Evolutionary conservation across 1,140 invertebrate species (phyloP), one percentile per base, ranked within the genome.

Genomic region (Samia ricini): DNA sequence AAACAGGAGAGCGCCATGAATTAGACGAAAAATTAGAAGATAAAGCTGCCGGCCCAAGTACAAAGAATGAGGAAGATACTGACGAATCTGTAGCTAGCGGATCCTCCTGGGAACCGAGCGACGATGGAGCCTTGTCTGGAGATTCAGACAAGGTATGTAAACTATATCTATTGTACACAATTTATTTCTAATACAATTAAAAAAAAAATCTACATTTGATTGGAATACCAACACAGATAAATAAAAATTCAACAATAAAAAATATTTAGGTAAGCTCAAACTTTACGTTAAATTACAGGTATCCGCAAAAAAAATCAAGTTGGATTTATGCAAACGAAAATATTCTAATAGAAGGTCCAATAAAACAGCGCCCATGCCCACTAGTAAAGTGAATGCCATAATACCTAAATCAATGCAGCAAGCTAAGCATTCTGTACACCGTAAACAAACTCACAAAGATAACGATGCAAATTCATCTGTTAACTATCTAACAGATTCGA

Each of bases 101-200:
- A 7, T 81, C 81, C 0, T 81, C 77, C 0, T 85, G 81, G 83
- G 73, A 63, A 12, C 83, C 78, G 29, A 69, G 74, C 54, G 71
- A 74, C 42, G 74, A 77, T 0, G 61, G 69, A 4, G 62, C 23
- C 21, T 63, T 68, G 4, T 78, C 77, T 8, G 66, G 61, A 18
- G 77, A 78, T 52, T 74, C 76, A 0, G 62, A 59, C 10, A 48
- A 52, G 54, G 69, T 63, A 59, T 24, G 21, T 49, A 57, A n/a
- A 23, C 21, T 54, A 15, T 51, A n/a, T 15, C 8, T 42, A 26
- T 8, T 26, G 33, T 42, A 42, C 33, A 42, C 12, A 15, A 10
- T 12, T 15, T 36, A 2, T 12, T 36, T 36, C 12, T 0, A 42
- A 42, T 15, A 42, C 12, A 12, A 42, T 42, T 29, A 0, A 29